Evolutionary conservation across 1,140 invertebrate species (phyloP).

Genomic region (Brachionus calyciflorus): DNA sequence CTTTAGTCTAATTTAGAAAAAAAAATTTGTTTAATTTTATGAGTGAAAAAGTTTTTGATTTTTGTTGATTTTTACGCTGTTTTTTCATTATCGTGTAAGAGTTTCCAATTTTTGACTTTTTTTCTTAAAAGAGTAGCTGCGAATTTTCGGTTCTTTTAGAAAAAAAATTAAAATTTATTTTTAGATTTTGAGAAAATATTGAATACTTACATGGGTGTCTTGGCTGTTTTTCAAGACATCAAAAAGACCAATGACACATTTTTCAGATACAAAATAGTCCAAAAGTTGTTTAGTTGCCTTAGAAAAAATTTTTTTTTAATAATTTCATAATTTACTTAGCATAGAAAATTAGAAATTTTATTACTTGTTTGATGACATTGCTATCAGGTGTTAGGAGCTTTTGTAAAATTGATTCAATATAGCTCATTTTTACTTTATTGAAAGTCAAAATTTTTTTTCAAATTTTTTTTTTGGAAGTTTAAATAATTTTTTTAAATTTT

Average conservation of each 20-base stretch:
- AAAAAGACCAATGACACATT: slow-evolving; percentile 41
- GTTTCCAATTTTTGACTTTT: slow-evolving; percentile 43
- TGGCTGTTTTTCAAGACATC: slow-evolving; percentile 30
- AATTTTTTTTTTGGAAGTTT: not conserved
- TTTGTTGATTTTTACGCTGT: too few relatives aligned
- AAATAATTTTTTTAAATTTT: not conserved
- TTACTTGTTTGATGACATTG: slow-evolving; percentile 41
- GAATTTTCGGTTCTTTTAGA: not conserved
- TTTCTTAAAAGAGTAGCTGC: slow-evolving; percentile 35
- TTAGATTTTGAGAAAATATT: not conserved
- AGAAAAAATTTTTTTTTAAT: not conserved
- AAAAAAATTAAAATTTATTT: not conserved
- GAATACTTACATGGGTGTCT: not conserved
- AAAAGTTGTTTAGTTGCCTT: slow-evolving; percentile 43
- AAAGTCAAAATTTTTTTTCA: not conserved
- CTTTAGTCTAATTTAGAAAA: not conserved
- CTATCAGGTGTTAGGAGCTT: slow-evolving; percentile 41
- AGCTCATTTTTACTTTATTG: slow-evolving; percentile 24
- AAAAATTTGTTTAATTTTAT: not conserved
- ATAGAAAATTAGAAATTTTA: not conserved
- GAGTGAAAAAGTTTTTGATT: not conserved
- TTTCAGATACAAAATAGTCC: slow-evolving; percentile 44
- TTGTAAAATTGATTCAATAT: slow-evolving; percentile 43
- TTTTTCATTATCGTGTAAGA: slow-evolving; percentile 21
- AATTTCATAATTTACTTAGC: too few relatives aligned